Conservation (phyloP, 2,888 invertebrate genomes). For the Ophion ellenae region DNA sequence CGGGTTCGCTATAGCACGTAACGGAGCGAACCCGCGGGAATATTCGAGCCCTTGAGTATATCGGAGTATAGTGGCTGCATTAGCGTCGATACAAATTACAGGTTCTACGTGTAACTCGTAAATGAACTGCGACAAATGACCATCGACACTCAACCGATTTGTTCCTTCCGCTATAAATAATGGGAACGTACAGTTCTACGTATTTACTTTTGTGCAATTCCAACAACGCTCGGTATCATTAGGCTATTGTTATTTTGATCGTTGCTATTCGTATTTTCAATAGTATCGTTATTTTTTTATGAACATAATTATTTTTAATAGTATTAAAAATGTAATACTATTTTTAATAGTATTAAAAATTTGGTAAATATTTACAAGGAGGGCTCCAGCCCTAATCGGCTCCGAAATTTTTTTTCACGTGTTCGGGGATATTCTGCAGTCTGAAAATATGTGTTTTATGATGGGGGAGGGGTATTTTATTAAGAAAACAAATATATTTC, state of each 20-base stretch:
- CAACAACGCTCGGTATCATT: background rate
- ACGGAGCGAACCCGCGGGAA: slow-evolving; percentile 38
- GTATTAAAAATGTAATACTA: too few relatives aligned
- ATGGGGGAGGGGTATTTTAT: too few relatives aligned
- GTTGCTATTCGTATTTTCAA: background rate
- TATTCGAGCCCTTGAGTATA: slow-evolving; percentile 41
- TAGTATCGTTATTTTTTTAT: background rate
- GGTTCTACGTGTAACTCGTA: slow-evolving; percentile 29
- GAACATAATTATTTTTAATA: background rate
- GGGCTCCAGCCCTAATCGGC: too few relatives aligned
- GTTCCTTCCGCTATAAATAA: slow-evolving; percentile 13
- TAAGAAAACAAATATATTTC: too few relatives aligned
- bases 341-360: too few relatives aligned
- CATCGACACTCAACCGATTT: slow-evolving; percentile 39
- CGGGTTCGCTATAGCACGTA: background rate
- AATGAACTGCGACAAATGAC: slow-evolving; percentile 21
- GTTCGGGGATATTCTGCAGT: too few relatives aligned
- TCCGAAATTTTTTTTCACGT: too few relatives aligned
- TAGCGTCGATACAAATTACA: slow-evolving; percentile 60
- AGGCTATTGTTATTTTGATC: background rate
- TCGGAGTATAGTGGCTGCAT: slow-evolving; percentile 27
- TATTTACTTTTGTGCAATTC: slow-evolving; percentile 4
- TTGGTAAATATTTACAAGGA: too few relatives aligned
- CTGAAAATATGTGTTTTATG: too few relatives aligned
- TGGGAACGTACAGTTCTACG: background rate